Evolutionary conservation across 2,888 invertebrate species (phyloP).

Genomic region (Cheilosia vulpina): DNA sequence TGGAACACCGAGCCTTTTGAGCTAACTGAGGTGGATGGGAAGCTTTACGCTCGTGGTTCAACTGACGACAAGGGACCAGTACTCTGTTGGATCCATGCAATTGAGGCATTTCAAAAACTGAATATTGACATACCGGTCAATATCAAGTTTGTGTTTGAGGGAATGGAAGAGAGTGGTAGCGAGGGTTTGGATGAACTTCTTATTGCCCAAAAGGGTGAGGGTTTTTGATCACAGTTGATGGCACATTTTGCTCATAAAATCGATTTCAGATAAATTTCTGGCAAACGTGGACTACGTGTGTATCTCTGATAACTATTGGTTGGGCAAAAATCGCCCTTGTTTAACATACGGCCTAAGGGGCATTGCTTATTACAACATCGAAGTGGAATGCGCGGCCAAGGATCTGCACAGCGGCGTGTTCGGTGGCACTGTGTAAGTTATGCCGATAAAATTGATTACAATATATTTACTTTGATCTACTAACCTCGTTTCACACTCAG

Average conservation of each 20-base stretch:
- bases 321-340: slow-evolving; percentile 98
- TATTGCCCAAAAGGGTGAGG: slow-evolving; percentile 84
- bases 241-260: not conserved
- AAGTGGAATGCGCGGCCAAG: slow-evolving; percentile 94
- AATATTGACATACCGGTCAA: slow-evolving; percentile 89
- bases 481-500: slow-evolving; percentile 8
- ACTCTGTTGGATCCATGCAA: slow-evolving; percentile 96
- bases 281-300: slow-evolving; percentile 95
- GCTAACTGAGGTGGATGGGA: slow-evolving; percentile 93
- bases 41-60: slow-evolving; percentile 95
- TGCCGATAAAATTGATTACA: slow-evolving; percentile 77
- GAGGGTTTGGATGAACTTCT: slow-evolving; percentile 96
- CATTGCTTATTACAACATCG: slow-evolving; percentile 94
- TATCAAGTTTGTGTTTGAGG: slow-evolving; percentile 96
- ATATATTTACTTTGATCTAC: slow-evolving; percentile 72
- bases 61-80: slow-evolving; percentile 98
- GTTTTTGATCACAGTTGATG: not conserved
- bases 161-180: slow-evolving; percentile 99
- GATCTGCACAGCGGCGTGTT: slow-evolving; percentile 98
- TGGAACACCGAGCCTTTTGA: slow-evolving; percentile 98
- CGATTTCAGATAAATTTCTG: slow-evolving; percentile 87
- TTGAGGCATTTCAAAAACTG: slow-evolving; percentile 92
- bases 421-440: slow-evolving; percentile 93
- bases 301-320: slow-evolving; percentile 99
- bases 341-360: slow-evolving; percentile 98